Conservation (phyloP, 64 coral and sea anemone species). For the Anthopleura sola region DNA sequence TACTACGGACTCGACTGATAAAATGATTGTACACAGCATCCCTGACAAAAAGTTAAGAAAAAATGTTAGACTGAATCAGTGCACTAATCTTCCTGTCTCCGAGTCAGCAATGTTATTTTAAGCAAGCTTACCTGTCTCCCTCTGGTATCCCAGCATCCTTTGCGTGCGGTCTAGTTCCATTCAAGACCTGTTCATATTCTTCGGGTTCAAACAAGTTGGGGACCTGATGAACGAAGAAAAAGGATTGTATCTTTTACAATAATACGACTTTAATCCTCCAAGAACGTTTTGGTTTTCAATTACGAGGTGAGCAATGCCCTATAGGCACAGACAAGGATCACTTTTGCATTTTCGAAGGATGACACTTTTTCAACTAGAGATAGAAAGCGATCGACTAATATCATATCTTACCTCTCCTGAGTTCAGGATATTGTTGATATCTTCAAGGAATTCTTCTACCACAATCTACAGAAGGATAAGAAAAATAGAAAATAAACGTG, state of each 20-base stretch:
- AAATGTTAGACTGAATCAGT: neutral
- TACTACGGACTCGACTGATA: conserved; percentile 90
- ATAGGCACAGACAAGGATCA: no score
- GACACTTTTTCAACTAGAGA: neutral
- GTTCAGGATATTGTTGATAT: conserved; percentile 98
- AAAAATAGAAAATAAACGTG: neutral
- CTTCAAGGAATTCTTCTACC: conserved; percentile 98
- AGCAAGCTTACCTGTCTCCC: conserved; percentile 63
- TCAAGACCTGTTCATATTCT: conserved; percentile 91
- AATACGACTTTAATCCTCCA: no score
- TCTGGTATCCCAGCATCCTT: conserved; percentile 95
- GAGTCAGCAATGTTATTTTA: no score
- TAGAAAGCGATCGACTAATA: neutral
- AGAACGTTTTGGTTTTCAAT: no score
- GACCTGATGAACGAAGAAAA: conserved; percentile 49
- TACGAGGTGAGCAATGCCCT: no score
- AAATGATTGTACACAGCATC: conserved; percentile 92
- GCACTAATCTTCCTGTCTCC: neutral
- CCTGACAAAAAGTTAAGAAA: conserved; percentile 28
- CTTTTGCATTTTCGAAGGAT: no score
- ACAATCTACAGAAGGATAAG: conserved; percentile 60
- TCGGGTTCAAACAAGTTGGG: conserved; percentile 98
- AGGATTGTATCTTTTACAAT: no score
- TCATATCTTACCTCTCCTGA: conserved; percentile 78
- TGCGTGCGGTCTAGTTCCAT: conserved; percentile 85